Base-by-base conservation (phyloP, 2,797 vertebrate species). In the Thunnus albacares region DNA sequence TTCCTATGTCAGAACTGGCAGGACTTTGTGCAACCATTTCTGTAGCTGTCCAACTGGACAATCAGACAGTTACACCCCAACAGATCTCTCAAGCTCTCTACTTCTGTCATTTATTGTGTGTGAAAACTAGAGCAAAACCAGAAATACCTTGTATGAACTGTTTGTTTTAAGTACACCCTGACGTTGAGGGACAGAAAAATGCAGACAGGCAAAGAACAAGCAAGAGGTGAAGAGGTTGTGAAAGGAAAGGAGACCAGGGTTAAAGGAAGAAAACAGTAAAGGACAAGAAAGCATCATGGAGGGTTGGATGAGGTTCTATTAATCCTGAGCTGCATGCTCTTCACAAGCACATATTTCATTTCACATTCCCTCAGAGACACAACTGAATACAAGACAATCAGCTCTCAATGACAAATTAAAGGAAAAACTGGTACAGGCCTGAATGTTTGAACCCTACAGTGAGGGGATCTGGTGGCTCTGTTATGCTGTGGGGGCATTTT, bases 321-420 rank as follows among this genome's bases (percentile, higher is more conserved):
- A 64, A 74, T 64, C 20, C 59, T 38, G 2, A 60, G 8, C 51
- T 68, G 13, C 17, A 22, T 45, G n/a, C 22, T 51, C 30, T n/a
- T 60, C 24, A 24, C 14, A 33, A 83, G 76, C 59, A 43, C 68
- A 79, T 49, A n/a, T 49, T 76, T 75, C 51, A 76, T 65, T 77
- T 74, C 22, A 30, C 28, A 30, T 30, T 30, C 28, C 28, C 28
- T 30, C 28, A 30, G 28, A 30, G 28, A 82, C 41, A 56, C 55
- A 53, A 57, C 55, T 56, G 28, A 82, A 82, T 24, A 65, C 53
- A 51, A 76, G 43, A 85, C 61, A 74, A 86, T 67, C 56, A 63
- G 52, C 45, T 60, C 73, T 79, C 56, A 60, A 58, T 59, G 45
- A 68, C 66, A 79, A 24, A 24, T 24, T 24, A 24, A 24, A 24